Evolutionary conservation across 2,113 vertebrate species (phyloP), one percentile per base, ranked within the genome.

Genomic region (Lepus americanus): DNA sequence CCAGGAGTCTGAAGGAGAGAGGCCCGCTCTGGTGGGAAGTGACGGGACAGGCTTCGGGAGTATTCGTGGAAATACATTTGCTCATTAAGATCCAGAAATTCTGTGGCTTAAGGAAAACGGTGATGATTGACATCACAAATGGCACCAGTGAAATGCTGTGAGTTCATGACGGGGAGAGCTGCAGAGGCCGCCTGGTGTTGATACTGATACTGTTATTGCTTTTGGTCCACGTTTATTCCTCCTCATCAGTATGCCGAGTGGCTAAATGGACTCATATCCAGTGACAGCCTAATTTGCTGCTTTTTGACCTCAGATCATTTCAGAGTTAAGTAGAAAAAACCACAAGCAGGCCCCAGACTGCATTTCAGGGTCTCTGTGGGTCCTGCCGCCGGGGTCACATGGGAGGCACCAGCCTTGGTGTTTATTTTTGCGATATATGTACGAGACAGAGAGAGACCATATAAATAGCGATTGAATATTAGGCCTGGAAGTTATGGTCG

Each of bases 291-390:
- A 59, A 95, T 90, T 81, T 95, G 79, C 73, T 91, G 67, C 78
- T 91, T 90, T 93, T 92, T 97, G 87, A 97, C 89, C 72, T 94
- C 84, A 64, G 59, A 89, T 81, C 25, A 93, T 95, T 93, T 80
- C 81, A 93, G 89, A 63, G 76, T 89, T 96, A 89, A 93, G 87
- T 79, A 92, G 86, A 83, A 92, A 85, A 97, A 95, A 78, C 95
- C 95, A 94, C 86, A 89, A n/a, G 78, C 36, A 89, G 70, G 31
- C 77, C 78, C 78, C 25, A 83, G 31, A 80, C 19, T 80, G 22
- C 0, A 29, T 66, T 74, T 70, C 29, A 16, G 90, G 87, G 67
- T 59, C 74, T 92, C 49, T 89, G 94, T 80, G 81, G 70, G 90
- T 39, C 80, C 20, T 17, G 70, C 39, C 90, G 95, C 27, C 90